A percentile compares a stretch with the other conserved stretches of the same genome.
phyloP scores from a whole-genome alignment of 2,113 vertebrate species.

The Corythoichthys haematopterus region DNA sequence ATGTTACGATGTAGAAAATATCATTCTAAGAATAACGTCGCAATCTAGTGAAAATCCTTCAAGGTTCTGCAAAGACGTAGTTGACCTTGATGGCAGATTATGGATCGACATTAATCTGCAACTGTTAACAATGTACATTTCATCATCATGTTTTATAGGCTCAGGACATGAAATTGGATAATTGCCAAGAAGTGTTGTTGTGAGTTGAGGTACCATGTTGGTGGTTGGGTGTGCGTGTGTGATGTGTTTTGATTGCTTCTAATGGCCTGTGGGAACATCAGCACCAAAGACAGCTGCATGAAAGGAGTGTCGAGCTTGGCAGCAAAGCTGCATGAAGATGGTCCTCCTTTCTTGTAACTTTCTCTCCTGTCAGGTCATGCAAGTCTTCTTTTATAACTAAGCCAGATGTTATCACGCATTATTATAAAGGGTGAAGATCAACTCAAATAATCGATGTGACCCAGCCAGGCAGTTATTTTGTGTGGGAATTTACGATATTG shows the following conservation, averaged over 20 bases:
- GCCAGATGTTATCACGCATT: not conserved
- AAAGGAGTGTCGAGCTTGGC: conserved; percentile 41
- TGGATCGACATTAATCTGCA: not conserved
- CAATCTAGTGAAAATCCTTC: not conserved
- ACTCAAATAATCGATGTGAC: not conserved
- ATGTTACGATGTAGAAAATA: not conserved
- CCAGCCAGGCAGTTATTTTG: not conserved
- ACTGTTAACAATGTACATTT: too few species aligned
- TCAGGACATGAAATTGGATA: not conserved
- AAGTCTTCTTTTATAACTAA: conserved; percentile 15
- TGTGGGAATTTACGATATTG: not conserved
- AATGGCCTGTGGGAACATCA: conserved; percentile 17
- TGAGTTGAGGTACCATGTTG: not conserved
- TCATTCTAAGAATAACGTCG: not conserved
- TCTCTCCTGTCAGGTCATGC: conserved; percentile 40
- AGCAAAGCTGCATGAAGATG: conserved; percentile 10
- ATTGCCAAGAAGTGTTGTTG: conserved; percentile 10
- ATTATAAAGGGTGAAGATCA: conserved; percentile 10
- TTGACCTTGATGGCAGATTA: not conserved
- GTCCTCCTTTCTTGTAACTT: conserved; percentile 6
- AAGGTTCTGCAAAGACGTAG: not conserved
- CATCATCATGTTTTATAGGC: not conserved
- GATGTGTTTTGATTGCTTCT: conserved; percentile 10
- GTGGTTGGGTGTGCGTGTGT: too few species aligned
- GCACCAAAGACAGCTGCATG: conserved; percentile 13